Evolutionary conservation across 1,140 invertebrate genomes (phyloP), one percentile per base, ranked within the genome.

Genomic region (Batillaria attramentaria): DNA sequence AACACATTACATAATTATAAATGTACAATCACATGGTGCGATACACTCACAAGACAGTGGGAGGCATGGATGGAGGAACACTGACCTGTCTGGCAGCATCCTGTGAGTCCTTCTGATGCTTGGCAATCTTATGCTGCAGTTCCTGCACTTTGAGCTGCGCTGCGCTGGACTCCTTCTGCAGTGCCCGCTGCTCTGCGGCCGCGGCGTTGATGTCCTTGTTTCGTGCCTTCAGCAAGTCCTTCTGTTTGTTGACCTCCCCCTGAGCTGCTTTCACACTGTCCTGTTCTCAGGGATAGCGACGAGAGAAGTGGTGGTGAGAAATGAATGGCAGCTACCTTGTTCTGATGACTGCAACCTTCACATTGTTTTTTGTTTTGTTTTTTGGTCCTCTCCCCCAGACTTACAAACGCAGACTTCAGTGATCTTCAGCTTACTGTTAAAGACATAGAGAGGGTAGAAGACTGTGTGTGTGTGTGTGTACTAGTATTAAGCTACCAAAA

Each of bases 141-240:
- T 96, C 94, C 87, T 97, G 95, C 13, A 97, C 94, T 84, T 95
- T 93, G 1, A 97, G 91, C 84, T 96, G 93, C 3, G 93, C 85
- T 37, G 96, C 95, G 41, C 90, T 89, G 42, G 84, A 81, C 42
- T 93, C 90, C 79, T 95, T 94, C 1, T 91, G 85, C 37, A 97
- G 91, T 72, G 94, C 92, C 41, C 96, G 95, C 87, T 95, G 95
- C 75, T 93, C 93, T 0, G 90, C 85, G n/a, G 84, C 83, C 28
- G 94, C 92, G 24, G 92, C 90, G 57, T 94, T 92, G 46, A 98
- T 95, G 85, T 97, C 95, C 83, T 94, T 93, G 86, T 95, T 97
- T 81, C 96, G 94, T 20, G 93, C 91, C 66, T 94, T 93, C 39
- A 98, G 94, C 62, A 92, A 90, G 8, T 94, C 93, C 87, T 97